phyloP scores from a whole-genome alignment of 2,113 vertebrate species.

The Salvelinus alpinus region DNA sequence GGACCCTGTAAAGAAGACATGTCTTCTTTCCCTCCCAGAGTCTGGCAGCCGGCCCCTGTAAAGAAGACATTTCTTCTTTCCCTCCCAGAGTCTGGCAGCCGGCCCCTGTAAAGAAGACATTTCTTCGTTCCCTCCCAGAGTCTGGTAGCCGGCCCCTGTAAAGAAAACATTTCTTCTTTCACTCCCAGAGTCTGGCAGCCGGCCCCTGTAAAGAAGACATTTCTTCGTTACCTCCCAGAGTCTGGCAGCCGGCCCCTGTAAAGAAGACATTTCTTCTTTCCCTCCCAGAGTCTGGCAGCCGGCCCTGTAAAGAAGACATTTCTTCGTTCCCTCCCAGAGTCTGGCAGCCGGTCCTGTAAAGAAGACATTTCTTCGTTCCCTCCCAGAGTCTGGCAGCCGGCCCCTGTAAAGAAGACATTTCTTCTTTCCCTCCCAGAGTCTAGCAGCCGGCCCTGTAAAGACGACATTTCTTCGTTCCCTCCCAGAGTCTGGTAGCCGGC shows the following conservation, averaged over 20 bases:
- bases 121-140: conserved; percentile 41
- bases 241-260: conserved; percentile 51
- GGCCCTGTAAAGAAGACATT: conserved; percentile 60
- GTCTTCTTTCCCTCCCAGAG: conserved; percentile 39
- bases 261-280: conserved; percentile 54
- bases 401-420: conserved; percentile 59
- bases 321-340: conserved; percentile 41
- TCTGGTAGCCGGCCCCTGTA: conserved; percentile 52
- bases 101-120: conserved; percentile 59
- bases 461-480: conserved; percentile 42
- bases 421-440: conserved; percentile 42
- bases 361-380: conserved; percentile 45
- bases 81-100: conserved; percentile 54
- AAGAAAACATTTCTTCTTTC: conserved; percentile 54
- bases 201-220: conserved; percentile 58
- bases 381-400: conserved; percentile 52
- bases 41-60: conserved; percentile 52
- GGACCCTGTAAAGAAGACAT: conserved; percentile 59
- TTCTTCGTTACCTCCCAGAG: conserved; percentile 40
- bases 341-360: conserved; percentile 58
- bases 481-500: conserved; percentile 52
- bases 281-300: conserved; percentile 54
- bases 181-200: conserved; percentile 53
- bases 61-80: conserved; percentile 54
- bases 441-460: conserved; percentile 60